Evolutionary conservation across 2,113 vertebrate genomes (phyloP).

Genomic region (Hypocryptadius cinnamomeus): DNA sequence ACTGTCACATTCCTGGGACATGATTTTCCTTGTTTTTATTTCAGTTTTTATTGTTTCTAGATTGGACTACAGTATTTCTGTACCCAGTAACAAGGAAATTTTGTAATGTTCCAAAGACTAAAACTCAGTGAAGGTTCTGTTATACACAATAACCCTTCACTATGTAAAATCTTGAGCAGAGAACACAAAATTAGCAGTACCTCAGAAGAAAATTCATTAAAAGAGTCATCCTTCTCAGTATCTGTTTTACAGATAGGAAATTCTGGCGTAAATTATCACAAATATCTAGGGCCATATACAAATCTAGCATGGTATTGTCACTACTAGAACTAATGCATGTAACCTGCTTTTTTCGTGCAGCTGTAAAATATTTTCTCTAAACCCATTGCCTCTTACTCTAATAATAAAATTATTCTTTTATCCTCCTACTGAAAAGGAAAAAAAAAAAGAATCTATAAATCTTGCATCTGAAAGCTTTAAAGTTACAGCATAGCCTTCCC

Average conservation of each 20-base stretch:
- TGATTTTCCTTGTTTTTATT: background rate
- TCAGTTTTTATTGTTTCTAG: background rate
- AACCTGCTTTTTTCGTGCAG: background rate
- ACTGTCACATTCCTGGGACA: background rate
- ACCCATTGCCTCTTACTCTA: background rate
- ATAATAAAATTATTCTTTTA: background rate
- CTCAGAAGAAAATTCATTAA: background rate
- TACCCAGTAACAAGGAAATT: background rate
- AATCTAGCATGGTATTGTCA: background rate
- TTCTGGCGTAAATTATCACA: background rate
- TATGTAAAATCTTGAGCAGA: background rate
- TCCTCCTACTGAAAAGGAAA: background rate
- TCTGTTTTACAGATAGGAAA: background rate
- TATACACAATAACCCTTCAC: background rate
- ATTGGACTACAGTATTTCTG: background rate
- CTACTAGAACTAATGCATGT: background rate
- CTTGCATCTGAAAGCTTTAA: background rate
- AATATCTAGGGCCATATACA: background rate
- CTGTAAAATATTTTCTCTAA: background rate
- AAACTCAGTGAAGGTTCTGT: background rate
- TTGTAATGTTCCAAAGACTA: background rate
- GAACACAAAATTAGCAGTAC: background rate
- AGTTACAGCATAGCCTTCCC: background rate
- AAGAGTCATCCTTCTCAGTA: background rate
- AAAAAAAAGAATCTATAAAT: background rate